Evolutionary conservation across 1,140 invertebrate species (phyloP), one percentile per base, ranked within the genome.

Genomic region (Lethrus apterus): DNA sequence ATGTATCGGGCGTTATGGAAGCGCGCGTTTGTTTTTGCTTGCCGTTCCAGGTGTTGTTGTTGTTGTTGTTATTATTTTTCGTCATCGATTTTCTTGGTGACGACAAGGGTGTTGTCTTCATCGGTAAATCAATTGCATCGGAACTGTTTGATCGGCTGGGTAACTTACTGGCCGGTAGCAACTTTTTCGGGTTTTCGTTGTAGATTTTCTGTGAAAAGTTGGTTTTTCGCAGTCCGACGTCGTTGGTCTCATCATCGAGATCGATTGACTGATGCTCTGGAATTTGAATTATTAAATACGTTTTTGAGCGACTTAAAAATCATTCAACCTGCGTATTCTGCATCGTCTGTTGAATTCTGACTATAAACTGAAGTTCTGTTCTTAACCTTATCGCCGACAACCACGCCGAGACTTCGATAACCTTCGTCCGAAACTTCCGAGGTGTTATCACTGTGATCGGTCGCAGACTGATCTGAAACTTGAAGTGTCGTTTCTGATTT

Each of bases 381-480:
- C 74, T 72, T 66, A 68, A 51, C 58, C 57, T 60, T 61, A 34
- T 62, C 63, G 46, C 80, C 81, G 13, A 15, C 2, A 19, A 84
- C 75, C 17, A 83, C 71, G 4, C 84, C 83, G 51, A 88, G 65
- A 58, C 84, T 89, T 57, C 86, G 77, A 59, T 91, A 91, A 3
- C 87, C 87, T 61, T 89, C 87, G 66, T 91, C 87, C 30, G 86
- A 89, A 13, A 89, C 84, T 62, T 89, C 86, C 44, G 86, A 89
- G 2, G 86, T 84, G 53, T 86, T 88, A 63, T 89, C 87, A 46
- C 83, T 86, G 46, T 84, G 79, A 48, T 64, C 58, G 20, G 64
- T 62, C n/a, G n/a, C n/a, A n/a, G 55, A 59, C n/a, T 34, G 38
- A 56, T 75, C 57, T 20, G 53, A 58, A 8, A 64, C 58, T 43